These are phyloP conservation scores for Macrotis lagotis DNA, from an alignment of 2,113 vertebrate genomes.

Conservation along the genomic window DNA sequence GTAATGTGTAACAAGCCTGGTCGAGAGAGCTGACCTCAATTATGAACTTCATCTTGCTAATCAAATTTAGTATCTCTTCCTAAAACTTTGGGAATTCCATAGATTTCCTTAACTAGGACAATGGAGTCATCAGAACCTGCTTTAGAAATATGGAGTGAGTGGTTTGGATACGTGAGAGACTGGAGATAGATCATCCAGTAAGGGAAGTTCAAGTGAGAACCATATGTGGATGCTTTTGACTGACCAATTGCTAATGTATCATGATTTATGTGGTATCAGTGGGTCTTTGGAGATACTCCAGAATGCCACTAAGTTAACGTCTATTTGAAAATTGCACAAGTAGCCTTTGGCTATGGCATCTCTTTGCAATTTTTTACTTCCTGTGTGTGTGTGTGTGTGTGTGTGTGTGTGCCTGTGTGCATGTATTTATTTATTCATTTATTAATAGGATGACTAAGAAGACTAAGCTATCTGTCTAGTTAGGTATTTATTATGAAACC, in stretches of 20 bases:
- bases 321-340: not conserved
- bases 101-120: not conserved
- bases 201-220: not conserved
- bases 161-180: no score
- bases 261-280: not conserved
- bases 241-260: not conserved
- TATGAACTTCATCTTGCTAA: not conserved
- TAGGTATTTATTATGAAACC: slow-evolving; percentile 65
- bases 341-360: not conserved
- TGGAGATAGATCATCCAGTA: not conserved
- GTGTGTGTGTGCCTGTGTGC: not conserved
- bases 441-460: slow-evolving; percentile 52
- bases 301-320: not conserved
- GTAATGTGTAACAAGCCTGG: no score
- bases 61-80: not conserved
- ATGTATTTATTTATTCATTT: not conserved
- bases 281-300: not conserved
- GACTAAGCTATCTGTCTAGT: slow-evolving; percentile 43
- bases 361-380: fast-evolving
- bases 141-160: not conserved
- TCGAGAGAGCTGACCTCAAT: no score
- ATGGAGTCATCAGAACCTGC: not conserved
- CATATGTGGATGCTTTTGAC: not conserved
- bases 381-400: no score
- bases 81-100: not conserved